Evolutionary conservation across 1,140 invertebrate genomes (phyloP), one percentile per base, ranked within the genome.

Genomic region (Chrysomallon squamiferum): DNA sequence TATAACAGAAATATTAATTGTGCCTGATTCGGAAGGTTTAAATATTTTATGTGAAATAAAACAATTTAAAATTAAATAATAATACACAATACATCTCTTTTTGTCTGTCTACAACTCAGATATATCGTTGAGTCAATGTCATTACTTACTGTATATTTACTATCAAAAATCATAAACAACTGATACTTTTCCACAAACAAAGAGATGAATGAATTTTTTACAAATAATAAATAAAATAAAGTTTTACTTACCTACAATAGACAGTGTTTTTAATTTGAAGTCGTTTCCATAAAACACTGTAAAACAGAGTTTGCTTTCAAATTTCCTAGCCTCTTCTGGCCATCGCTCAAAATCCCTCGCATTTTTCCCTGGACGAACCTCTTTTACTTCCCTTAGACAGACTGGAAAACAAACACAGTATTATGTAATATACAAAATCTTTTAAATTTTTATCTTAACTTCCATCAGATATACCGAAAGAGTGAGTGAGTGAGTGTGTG

Each of bases 341-440:
- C 94, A 96, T 80, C 92, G 90, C 66, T 97, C 95, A 87, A 97
- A 97, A 76, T 96, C 94, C 86, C 95, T 96, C 0, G 93, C 94
- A 74, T 88, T 90, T 82, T 95, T 96, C 2, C 95, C 95, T 52
- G 91, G 73, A 38, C 95, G 88, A 33, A 97, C 89, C 88, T 97
- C 95, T 85, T 95, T 95, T 0, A 97, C 90, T 86, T 96, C 93
- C 59, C 92, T 84, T 63, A 97, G 89, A 81, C 96, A 93, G 68
- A 96, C 90, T 87, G 64, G 18, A 82, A 76, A 63, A 56, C 60
- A 61, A 38, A 35, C 11, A 63, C 35, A 38, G 5, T 38, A n/a
- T n/a, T n/a, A n/a, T n/a, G n/a, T n/a, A n/a, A n/a, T n/a, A n/a
- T 43, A 43, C 41, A 9, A 9, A 43, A 43, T 43, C 9, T 43